Conservation (phyloP, 1,140 invertebrate species). For the Lamellibrachia luymesi region DNA sequence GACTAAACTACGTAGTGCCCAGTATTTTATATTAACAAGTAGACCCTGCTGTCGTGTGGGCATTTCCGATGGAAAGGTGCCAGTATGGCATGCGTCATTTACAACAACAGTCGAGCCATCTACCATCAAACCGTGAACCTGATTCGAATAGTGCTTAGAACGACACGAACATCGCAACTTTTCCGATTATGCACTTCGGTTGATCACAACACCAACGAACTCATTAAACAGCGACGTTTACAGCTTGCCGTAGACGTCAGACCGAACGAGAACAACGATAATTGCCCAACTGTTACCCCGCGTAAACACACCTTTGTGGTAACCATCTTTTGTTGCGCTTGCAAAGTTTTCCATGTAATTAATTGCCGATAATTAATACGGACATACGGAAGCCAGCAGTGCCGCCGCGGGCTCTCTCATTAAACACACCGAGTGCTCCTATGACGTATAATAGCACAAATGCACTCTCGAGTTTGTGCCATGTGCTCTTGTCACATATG, state of each 20-base stretch:
- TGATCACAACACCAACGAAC: background rate
- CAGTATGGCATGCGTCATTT: background rate
- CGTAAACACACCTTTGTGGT: background rate
- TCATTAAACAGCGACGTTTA: background rate
- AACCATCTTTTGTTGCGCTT: background rate
- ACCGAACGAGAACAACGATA: background rate
- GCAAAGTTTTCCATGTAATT: background rate
- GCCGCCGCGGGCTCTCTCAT: background rate
- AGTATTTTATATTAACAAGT: background rate
- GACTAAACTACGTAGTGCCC: background rate
- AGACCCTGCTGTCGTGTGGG: background rate
- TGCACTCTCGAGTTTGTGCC: background rate
- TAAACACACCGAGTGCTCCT: background rate
- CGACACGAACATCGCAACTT: background rate
- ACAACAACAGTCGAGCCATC: background rate
- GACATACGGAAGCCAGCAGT: background rate
- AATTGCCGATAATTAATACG: background rate
- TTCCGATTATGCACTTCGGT: background rate
- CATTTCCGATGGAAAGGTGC: background rate
- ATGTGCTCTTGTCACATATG: background rate
- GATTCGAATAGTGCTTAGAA: background rate
- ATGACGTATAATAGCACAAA: background rate
- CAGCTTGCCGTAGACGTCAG: background rate
- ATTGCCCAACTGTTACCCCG: background rate
- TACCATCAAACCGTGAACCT: too few species aligned